phyloP scores from a whole-genome alignment of 2,888 invertebrate genomes.

The Prostheceraeus crozeri region DNA sequence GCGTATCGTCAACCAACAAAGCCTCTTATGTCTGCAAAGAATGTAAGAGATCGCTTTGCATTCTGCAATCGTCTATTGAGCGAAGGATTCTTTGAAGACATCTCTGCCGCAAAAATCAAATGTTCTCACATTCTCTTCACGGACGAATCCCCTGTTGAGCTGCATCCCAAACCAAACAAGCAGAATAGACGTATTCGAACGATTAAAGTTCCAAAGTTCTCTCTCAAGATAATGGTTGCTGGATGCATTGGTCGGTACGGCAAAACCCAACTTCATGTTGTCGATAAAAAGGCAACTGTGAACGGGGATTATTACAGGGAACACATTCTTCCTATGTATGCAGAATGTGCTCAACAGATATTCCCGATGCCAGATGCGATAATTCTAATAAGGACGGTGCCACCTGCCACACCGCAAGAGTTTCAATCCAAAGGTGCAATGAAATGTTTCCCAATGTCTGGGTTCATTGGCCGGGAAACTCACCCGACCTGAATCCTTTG shows the following conservation, averaged over 20 bases:
- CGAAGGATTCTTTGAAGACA: neutral
- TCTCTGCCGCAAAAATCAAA: neutral
- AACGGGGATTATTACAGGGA: conserved; percentile 1
- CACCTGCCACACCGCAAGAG: neutral
- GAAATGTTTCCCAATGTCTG: conserved; percentile 8
- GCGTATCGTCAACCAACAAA: conserved; percentile 9
- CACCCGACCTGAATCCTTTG: conserved; percentile 23
- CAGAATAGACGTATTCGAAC: conserved; percentile 1
- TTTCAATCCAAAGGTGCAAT: neutral
- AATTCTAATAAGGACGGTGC: conserved; percentile 10
- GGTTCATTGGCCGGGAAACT: conserved; percentile 19
- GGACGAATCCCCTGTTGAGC: neutral
- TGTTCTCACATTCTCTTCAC: conserved; percentile 1
- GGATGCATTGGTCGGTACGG: conserved; percentile 5
- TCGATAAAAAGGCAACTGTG: conserved; percentile 1
- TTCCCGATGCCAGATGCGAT: neutral
- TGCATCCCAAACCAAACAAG: neutral
- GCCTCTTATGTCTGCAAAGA: neutral
- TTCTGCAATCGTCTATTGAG: neutral
- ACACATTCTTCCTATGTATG: neutral
- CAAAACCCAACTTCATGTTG: neutral
- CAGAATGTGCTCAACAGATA: neutral
- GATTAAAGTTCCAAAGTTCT: conserved; percentile 12
- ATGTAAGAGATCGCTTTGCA: neutral
- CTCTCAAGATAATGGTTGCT: conserved; percentile 16